Evolutionary conservation across 2,113 vertebrate species (phyloP), one percentile per base, ranked within the genome.

Genomic region (Strix aluco): DNA sequence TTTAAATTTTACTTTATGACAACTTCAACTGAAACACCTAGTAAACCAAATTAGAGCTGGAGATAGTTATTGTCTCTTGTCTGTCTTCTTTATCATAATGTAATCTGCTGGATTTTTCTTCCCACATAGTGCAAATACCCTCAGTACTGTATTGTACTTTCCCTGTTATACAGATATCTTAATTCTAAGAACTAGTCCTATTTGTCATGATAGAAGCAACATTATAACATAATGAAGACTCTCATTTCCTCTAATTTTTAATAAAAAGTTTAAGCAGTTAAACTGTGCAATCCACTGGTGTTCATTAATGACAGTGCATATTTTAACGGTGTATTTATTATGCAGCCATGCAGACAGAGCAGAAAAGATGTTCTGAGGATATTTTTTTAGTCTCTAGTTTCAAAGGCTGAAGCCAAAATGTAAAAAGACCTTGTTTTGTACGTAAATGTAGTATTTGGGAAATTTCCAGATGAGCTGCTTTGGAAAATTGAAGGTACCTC

Each of bases 231-330:
- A 97, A 97, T 97, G 90, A 96, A 96, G 92, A 82, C 93, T 81
- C 55, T 96, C 47, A 96, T 97, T 97, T 97, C 57, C 78, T 87
- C 32, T 34, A 92, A 86, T 95, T 97, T 96, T 94, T 92, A 96
- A 96, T 96, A 95, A 92, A 97, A 97, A 88, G 86, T 97, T 97
- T 95, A 93, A 97, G 93, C 69, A 77, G 93, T 96, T 97, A 96
- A 96, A 92, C 65, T 95, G 80, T 93, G 86, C 90, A 97, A 95
- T 88, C 75, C 59, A 51, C 34, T 97, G 77, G 22, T 92, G 67
- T 94, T 97, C 90, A 96, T 96, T 97, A 96, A 90, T 96, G 94
- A 92, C 62, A 88, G 36, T 58, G 47, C 22, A 92, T 90, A 88
- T 95, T 96, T 96, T 91, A 83, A 79, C 75, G 80, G n/a, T 94